phyloP scores from a whole-genome alignment of 2,113 vertebrate species.

The Lynx canadensis region DNA sequence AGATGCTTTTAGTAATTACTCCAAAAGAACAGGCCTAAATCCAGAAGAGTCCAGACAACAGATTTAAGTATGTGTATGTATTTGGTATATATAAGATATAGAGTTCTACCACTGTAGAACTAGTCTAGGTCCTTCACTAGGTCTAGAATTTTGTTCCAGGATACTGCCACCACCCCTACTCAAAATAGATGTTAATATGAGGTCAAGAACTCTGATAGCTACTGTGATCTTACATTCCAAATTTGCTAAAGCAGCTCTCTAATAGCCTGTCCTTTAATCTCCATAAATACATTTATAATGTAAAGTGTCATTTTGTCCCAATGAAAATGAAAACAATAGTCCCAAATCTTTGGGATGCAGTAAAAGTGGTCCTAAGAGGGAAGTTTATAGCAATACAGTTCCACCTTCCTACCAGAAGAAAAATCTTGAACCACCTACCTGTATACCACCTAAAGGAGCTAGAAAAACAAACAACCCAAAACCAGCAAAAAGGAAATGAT shows the following conservation, averaged over 20 bases:
- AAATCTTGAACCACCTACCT: background rate
- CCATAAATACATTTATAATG: background rate
- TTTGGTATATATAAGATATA: accelerated
- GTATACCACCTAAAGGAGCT: background rate
- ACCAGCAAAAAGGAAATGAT: background rate
- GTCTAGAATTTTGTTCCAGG: background rate
- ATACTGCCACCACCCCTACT: background rate
- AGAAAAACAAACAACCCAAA: background rate
- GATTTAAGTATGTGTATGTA: background rate
- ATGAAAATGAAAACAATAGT: background rate
- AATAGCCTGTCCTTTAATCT: background rate
- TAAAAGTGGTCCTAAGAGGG: background rate
- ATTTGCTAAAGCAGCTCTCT: background rate
- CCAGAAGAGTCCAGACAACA: background rate
- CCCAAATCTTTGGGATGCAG: background rate
- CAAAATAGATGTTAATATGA: background rate
- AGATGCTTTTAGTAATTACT: background rate
- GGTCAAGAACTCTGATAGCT: background rate
- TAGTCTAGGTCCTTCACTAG: background rate
- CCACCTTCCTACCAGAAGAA: background rate
- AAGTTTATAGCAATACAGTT: background rate
- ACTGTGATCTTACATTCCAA: background rate
- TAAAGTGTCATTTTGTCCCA: background rate
- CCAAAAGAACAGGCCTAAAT: background rate
- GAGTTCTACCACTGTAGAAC: background rate